Evolutionary conservation across 2,888 invertebrate species (phyloP).

Genomic region (Eilema sororculum): DNA sequence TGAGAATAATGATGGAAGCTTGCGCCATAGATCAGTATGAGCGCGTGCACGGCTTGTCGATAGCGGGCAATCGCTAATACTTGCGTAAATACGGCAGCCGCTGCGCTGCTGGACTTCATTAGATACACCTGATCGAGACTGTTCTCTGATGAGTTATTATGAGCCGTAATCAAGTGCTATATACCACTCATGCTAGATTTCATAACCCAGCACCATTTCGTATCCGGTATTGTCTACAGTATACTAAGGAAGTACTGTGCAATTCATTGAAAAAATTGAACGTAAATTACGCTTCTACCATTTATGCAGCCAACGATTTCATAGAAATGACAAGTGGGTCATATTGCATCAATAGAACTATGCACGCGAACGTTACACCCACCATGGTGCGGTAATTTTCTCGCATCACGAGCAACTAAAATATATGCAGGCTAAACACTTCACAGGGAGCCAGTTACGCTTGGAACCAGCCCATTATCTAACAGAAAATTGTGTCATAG

Average conservation of each 20-base stretch:
- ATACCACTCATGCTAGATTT: constrained; percentile 29
- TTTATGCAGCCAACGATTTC: constrained; percentile 62
- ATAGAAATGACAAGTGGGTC: constrained; percentile 78
- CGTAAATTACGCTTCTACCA: constrained; percentile 35
- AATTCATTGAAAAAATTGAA: constrained; percentile 17
- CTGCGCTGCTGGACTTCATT: constrained; percentile 60
- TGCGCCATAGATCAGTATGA: constrained; percentile 73
- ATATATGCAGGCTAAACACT: constrained; percentile 52
- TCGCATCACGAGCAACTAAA: constrained; percentile 65
- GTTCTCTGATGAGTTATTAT: constrained; percentile 49
- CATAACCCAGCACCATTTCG: constrained; percentile 18
- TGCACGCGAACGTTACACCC: constrained; percentile 76
- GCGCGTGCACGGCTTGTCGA: constrained; percentile 77
- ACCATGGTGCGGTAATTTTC: constrained; percentile 75
- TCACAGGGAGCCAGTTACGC: constrained; percentile 45
- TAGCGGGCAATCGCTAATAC: constrained; percentile 77
- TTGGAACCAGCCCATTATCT: constrained; percentile 51
- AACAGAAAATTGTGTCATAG: constrained; percentile 45
- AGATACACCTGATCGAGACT: constrained; percentile 60
- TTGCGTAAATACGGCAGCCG: constrained; percentile 82
- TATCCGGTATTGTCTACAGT: background rate
- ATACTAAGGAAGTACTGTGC: constrained; percentile 8
- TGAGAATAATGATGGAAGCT: constrained; percentile 83
- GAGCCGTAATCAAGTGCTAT: constrained; percentile 49
- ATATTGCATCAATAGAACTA: constrained; percentile 80